Evolutionary conservation across 2,113 vertebrate genomes (phyloP).

Genomic region (Rhynchomys soricoides): DNA sequence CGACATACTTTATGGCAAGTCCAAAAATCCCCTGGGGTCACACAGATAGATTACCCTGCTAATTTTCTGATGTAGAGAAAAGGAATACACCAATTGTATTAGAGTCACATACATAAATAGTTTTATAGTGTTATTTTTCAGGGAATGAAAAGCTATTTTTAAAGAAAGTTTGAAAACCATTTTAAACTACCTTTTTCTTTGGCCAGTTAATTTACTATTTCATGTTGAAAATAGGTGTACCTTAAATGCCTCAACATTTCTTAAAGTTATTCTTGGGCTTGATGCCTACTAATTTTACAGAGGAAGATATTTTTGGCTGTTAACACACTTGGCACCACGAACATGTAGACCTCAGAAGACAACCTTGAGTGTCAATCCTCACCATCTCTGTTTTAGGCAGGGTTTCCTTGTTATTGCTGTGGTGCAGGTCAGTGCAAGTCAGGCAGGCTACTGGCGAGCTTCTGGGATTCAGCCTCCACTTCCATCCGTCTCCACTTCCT

Average conservation of each 20-base stretch:
- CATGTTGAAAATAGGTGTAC: background rate
- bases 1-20: background rate
- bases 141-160: background rate
- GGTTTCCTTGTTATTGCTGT: background rate
- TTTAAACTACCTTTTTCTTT: background rate
- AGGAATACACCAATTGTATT: background rate
- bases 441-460: background rate
- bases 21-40: background rate
- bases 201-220: background rate
- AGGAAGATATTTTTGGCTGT: background rate
- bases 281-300: background rate
- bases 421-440: background rate
- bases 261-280: constrained; percentile 16
- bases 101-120: background rate
- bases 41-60: background rate
- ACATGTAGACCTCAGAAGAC: background rate
- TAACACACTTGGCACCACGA: background rate
- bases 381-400: rapidly evolving
- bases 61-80: background rate
- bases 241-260: constrained; percentile 31
- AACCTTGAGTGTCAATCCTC: background rate
- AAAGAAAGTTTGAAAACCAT: constrained; percentile 23
- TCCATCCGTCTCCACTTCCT: background rate
- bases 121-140: background rate
- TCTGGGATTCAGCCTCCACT: background rate